Evolutionary conservation across 2,888 invertebrate genomes (phyloP), one percentile per base, ranked within the genome.

Genomic region (Aquatica leii): DNA sequence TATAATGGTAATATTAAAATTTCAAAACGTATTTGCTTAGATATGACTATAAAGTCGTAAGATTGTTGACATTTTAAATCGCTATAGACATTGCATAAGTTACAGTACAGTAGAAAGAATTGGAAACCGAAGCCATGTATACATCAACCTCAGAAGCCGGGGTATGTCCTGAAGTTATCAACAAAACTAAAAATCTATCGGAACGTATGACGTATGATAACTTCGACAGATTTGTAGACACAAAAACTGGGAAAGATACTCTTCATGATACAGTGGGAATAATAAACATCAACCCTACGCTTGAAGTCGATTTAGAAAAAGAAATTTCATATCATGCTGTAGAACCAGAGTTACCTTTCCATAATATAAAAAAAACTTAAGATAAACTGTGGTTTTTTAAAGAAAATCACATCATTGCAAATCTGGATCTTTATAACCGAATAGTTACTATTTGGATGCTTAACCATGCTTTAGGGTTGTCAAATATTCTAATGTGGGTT

Each of bases 31-130:
- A 60, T 75, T 24, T 70, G 63, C 34, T 67, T 78, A 8, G 76
- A 75, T 2, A 66, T 76, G 61, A 60, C 75, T 50, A 58, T 78
- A 46, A 77, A 71, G 71, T 58, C 54, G 69, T 60, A 72, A 75
- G 62, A 55, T 74, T 50, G 58, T 77, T 14, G 65, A 73, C 15
- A 70, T 77, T 48, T 31, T 77, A 1, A 76, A 77, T 63, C 71
- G 62, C 66, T 76, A 71, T 57, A 75, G 77, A 21, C 76, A 77
- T 65, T 76, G 73, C 41, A 68, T 68, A 24, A 71, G 71, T 51
- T 78, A 77, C 49, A 43, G 69, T 41, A 57, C 51, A n/a, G 53
- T 74, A n/a, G 60, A 15, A 70, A 60, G 61, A 62, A 54, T 69
- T 34, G n/a, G n/a, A n/a, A n/a, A n/a, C n/a, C n/a, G 12, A 76